Conservation (phyloP, 2,113 vertebrate species). For the Numida meleagris region DNA sequence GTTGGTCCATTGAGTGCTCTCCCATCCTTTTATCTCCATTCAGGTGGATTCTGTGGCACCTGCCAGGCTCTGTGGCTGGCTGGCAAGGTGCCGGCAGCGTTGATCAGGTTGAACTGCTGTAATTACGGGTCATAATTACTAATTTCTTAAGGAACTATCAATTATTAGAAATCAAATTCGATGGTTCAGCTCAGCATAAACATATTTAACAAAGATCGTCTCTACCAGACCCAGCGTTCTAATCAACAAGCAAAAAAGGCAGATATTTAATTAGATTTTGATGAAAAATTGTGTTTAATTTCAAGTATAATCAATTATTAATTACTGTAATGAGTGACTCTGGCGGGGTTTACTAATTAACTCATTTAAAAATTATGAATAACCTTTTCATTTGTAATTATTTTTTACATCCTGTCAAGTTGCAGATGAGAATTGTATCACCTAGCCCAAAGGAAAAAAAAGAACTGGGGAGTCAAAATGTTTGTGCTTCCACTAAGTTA, state of each 20-base stretch:
- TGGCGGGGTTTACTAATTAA: conserved; percentile 94
- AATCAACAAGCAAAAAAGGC: conserved; percentile 86
- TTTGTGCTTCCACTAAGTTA: conserved; percentile 6
- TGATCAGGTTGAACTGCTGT: conserved; percentile 76
- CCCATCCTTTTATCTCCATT: not conserved
- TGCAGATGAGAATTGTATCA: conserved; percentile 69
- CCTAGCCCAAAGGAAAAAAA: conserved; percentile 32
- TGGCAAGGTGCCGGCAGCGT: conserved; percentile 63
- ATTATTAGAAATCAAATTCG: conserved; percentile 84
- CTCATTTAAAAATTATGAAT: conserved; percentile 95
- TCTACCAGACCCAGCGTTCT: conserved; percentile 82
- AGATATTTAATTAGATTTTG: conserved; percentile 97
- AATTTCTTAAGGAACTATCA: conserved; percentile 78
- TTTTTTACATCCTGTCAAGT: conserved; percentile 80
- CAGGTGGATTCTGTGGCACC: not conserved
- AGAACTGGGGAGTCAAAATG: not conserved
- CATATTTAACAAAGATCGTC: conserved; percentile 85
- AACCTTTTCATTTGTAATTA: conserved; percentile 92
- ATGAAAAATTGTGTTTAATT: conserved; percentile 99
- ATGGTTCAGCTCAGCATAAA: conserved; percentile 84
- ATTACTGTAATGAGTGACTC: conserved; percentile 93
- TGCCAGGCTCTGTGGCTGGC: not conserved
- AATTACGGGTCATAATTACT: conserved; percentile 86
- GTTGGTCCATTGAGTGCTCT: not conserved
- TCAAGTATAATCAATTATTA: conserved; percentile 98